phyloP scores from a whole-genome alignment of 2,888 invertebrate species.

The Buathra laborator region DNA sequence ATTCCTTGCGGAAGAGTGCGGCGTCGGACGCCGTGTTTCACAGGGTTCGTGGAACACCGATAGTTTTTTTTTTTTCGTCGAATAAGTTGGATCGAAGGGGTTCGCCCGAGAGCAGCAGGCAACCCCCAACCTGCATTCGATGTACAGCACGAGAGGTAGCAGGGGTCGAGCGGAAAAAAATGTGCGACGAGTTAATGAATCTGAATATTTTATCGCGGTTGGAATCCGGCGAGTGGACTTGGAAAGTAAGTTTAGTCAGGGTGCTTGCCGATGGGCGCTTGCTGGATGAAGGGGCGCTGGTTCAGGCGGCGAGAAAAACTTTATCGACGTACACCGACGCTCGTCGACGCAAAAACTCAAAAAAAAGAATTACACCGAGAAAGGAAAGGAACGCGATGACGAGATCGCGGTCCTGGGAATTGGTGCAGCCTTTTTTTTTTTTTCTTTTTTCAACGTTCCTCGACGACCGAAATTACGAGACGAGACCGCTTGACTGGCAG shows the following conservation, averaged over 20 bases:
- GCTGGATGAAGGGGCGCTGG: conserved; percentile 8
- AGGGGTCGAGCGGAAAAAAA: conserved; percentile 52
- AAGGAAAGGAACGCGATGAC: conserved; percentile 3
- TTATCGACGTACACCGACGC: conserved; percentile 48
- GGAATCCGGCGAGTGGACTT: conserved; percentile 60
- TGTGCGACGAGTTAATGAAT: conserved; percentile 69
- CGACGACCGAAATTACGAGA: conserved; percentile 45
- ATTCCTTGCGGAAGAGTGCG: conserved; percentile 41
- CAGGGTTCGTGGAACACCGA: conserved; percentile 30
- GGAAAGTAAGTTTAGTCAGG: conserved; percentile 62
- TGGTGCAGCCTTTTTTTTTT: conserved; percentile 1
- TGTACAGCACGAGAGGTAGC: conserved; percentile 34
- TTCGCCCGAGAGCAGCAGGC: conserved; percentile 29
- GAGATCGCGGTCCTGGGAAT: conserved; percentile 54
- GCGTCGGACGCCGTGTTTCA: conserved; percentile 43
- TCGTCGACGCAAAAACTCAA: conserved; percentile 15
- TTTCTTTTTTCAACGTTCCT: conserved; percentile 35
- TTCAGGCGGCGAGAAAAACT: conserved; percentile 41
- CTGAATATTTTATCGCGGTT: conserved; percentile 69
- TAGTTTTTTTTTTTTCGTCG: conserved; percentile 33
- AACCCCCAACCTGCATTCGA: conserved; percentile 11
- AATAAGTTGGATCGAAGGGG: conserved; percentile 67
- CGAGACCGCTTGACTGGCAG: conserved; percentile 38
- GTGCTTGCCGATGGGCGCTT: conserved; percentile 28
- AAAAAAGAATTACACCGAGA: conserved; percentile 2